Percentiles rank a stretch among this genome's conserved stretches.
Evolutionary conservation across 37 sponge, comb jelly and placozoan genomes (phyloP).

Genomic region (Chondrosia reniformis): DNA sequence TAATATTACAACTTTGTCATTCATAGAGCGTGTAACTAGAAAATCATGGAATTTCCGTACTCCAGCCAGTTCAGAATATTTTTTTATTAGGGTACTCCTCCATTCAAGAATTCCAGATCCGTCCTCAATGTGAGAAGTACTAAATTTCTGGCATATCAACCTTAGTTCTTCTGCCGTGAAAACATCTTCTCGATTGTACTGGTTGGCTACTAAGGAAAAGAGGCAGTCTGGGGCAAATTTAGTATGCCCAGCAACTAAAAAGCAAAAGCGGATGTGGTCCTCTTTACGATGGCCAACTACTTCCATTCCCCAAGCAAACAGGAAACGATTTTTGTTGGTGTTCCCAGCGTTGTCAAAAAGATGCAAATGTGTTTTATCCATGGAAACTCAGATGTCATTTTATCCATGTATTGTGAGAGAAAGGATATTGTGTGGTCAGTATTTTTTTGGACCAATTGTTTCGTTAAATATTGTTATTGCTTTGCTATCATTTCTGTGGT

Average conservation of each 20-base stretch:
- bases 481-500: constrained; percentile 2
- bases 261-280: not conserved
- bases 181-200: constrained; percentile 14
- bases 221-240: not conserved
- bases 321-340: constrained; percentile 35
- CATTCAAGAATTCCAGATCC: constrained; percentile 14
- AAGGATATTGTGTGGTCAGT: constrained; percentile 43
- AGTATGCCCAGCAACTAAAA: not conserved
- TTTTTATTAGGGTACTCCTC: constrained; percentile 6
- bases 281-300: too few relatives aligned
- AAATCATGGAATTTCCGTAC: constrained; percentile 34
- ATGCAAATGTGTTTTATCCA: constrained; percentile 38
- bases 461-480: constrained; percentile 4
- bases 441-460: constrained; percentile 36
- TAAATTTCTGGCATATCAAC: not conserved
- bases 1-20: constrained; percentile 1
- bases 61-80: constrained; percentile 26
- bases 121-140: not conserved
- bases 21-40: not conserved
- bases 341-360: constrained; percentile 45
- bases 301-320: too few relatives aligned
- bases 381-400: not conserved
- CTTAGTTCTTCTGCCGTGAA: constrained; percentile 21
- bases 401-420: constrained; percentile 3
- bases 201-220: not conserved